These are phyloP conservation scores for Hedya salicella DNA, from an alignment of 2,888 invertebrate species.

Conservation along the genomic window DNA sequence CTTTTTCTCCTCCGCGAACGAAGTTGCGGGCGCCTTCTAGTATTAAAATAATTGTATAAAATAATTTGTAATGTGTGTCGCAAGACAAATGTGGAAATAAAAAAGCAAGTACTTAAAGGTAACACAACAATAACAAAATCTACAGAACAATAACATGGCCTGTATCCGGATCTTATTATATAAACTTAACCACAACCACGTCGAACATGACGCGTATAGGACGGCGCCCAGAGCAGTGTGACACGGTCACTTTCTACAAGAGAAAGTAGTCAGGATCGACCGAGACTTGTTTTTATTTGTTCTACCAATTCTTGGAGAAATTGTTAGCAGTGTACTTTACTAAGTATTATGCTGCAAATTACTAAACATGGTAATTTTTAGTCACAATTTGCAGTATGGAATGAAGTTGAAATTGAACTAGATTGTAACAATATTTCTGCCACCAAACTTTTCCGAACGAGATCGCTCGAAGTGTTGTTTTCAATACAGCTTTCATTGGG, in stretches of 20 bases:
- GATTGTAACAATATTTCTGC: too few species aligned
- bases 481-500: too few species aligned
- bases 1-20: too few species aligned
- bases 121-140: not conserved
- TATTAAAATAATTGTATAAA: too few species aligned
- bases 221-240: constrained; percentile 60
- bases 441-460: too few species aligned
- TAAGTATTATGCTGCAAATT: constrained; percentile 23
- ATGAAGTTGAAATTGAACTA: not conserved
- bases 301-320: constrained; percentile 55
- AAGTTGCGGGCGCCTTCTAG: too few species aligned
- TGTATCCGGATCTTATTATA: constrained; percentile 15
- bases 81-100: not conserved
- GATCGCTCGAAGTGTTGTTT: not conserved
- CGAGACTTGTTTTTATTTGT: constrained; percentile 65
- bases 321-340: constrained; percentile 46
- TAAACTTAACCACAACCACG: constrained; percentile 52
- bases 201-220: constrained; percentile 50
- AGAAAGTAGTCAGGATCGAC: constrained; percentile 73
- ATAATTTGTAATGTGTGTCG: too few species aligned
- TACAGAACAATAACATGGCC: constrained; percentile 14
- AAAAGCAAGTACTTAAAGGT: not conserved
- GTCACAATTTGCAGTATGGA: not conserved
- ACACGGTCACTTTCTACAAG: constrained; percentile 79
- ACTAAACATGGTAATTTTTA: constrained; percentile 1